phyloP scores from a whole-genome alignment of 2,888 invertebrate genomes.

The Micoletzkya japonica region DNA sequence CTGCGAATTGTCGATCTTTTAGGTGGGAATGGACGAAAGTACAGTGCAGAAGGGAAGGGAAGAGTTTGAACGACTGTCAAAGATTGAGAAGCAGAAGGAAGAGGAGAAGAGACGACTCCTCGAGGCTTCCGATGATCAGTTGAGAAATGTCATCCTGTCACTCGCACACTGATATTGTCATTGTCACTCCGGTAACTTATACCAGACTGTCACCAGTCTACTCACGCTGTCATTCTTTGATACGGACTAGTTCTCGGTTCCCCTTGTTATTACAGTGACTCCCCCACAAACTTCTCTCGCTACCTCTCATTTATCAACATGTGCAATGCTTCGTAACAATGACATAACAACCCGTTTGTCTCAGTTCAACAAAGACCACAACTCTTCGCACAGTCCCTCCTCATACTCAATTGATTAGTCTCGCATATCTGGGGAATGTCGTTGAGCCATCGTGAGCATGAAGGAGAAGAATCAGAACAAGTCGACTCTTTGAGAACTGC shows the following conservation, averaged over 20 bases:
- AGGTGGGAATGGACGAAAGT: constrained; percentile 21
- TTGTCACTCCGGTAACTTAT: too few species aligned
- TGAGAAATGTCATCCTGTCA: background rate
- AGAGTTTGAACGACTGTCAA: constrained; percentile 35
- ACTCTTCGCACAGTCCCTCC: constrained; percentile 51
- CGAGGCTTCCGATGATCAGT: background rate
- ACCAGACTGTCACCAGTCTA: too few species aligned
- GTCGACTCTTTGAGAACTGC: constrained; percentile 28
- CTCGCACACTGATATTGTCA: background rate
- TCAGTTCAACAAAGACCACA: too few species aligned
- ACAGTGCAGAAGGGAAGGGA: constrained; percentile 2
- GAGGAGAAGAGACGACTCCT: constrained; percentile 29
- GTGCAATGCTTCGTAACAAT: too few species aligned
- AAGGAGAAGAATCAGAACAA: background rate
- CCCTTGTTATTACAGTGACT: too few species aligned
- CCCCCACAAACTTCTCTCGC: too few species aligned
- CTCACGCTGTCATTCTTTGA: too few species aligned
- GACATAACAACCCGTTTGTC: too few species aligned
- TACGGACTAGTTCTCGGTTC: too few species aligned
- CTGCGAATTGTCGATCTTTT: background rate
- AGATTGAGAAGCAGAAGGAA: constrained; percentile 32
- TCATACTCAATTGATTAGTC: constrained; percentile 49
- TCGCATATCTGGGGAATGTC: constrained; percentile 34
- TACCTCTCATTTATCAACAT: too few species aligned
- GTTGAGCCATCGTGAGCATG: constrained; percentile 13